A percentile compares a stretch with the other conserved stretches of the same genome.
These are phyloP conservation scores for Lycaon pictus DNA, from an alignment of 2,113 vertebrate genomes.

Conservation along the genomic window DNA sequence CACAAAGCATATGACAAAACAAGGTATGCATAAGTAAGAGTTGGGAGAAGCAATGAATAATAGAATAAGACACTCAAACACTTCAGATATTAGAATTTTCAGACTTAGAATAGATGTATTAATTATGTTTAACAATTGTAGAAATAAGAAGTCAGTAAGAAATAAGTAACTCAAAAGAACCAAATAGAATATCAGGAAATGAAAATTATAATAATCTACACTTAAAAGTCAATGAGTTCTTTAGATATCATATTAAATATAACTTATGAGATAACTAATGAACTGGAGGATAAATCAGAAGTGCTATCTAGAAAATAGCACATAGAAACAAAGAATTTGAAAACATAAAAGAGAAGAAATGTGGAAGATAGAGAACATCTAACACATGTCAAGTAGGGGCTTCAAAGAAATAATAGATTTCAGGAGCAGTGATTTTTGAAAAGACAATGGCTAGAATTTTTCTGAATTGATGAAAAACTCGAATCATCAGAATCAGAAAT, in stretches of 20 bases:
- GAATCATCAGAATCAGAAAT: conserved; percentile 11
- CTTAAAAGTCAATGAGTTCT: conserved; percentile 32
- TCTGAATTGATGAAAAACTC: conserved; percentile 35
- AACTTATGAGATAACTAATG: conserved; percentile 1
- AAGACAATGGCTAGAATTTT: neutral
- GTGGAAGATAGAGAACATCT: neutral
- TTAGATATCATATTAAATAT: conserved; percentile 38
- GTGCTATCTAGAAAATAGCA: neutral
- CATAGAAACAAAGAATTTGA: conserved; percentile 33
- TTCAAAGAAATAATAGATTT: conserved; percentile 52
- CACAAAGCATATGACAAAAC: neutral
- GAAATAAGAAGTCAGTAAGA: neutral
- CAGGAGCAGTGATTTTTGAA: neutral
- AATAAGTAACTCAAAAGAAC: neutral
- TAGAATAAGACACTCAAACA: neutral
- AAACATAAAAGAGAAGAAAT: neutral
- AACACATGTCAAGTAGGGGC: neutral
- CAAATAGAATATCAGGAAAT: conserved; percentile 10
- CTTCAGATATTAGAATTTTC: conserved; percentile 36
- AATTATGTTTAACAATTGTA: conserved; percentile 23
- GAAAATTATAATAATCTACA: neutral
- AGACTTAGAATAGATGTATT: conserved; percentile 8
- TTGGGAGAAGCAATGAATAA: neutral
- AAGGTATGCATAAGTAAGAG: neutral
- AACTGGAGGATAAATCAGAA: neutral